A percentile compares a stretch with the other conserved stretches of the same genome.
phyloP scores from a whole-genome alignment of 2,888 invertebrate genomes.

The Timandra comae region DNA sequence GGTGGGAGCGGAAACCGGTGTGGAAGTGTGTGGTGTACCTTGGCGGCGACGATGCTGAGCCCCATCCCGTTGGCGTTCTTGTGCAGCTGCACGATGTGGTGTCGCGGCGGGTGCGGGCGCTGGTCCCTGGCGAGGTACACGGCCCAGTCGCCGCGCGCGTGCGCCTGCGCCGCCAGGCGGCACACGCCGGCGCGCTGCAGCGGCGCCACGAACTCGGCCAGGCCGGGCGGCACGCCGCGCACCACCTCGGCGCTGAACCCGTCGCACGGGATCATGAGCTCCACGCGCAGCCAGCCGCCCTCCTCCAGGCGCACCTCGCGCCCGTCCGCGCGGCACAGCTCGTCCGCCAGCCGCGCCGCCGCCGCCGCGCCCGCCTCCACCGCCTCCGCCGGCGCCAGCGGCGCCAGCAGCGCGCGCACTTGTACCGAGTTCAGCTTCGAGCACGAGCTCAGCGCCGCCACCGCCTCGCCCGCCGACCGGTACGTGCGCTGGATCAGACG shows the following conservation, averaged over 20 bases:
- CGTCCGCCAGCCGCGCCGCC: slow-evolving; percentile 93
- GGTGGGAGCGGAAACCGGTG: no score
- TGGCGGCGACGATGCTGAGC: slow-evolving; percentile 98
- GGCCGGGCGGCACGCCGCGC: slow-evolving; percentile 93
- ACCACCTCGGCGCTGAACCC: slow-evolving; percentile 98
- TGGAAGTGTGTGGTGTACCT: slow-evolving; percentile 69
- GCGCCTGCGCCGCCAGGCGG: slow-evolving; percentile 92
- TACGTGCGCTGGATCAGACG: slow-evolving; percentile 64
- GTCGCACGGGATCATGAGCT: slow-evolving; percentile 96
- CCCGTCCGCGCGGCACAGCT: slow-evolving; percentile 92
- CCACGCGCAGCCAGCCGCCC: slow-evolving; percentile 92
- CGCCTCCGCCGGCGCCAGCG: slow-evolving; percentile 74
- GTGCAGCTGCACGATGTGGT: slow-evolving; percentile 91
- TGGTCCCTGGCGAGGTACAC: slow-evolving; percentile 89
- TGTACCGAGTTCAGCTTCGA: slow-evolving; percentile 98
- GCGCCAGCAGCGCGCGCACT: slow-evolving; percentile 86
- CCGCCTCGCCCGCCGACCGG: slow-evolving; percentile 86
- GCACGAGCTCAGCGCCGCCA: slow-evolving; percentile 92
- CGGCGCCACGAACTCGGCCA: slow-evolving; percentile 91
- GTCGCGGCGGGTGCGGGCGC: slow-evolving; percentile 72
- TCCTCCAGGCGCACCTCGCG: slow-evolving; percentile 94
- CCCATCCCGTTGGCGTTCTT: slow-evolving; percentile 99
- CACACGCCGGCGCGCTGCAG: slow-evolving; percentile 91
- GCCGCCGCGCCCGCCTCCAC: slow-evolving; percentile 84
- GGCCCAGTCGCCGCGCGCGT: slow-evolving; percentile 95